Evolutionary conservation across 2,113 vertebrate species (phyloP).

Genomic region (Rhinopomastus cyanomelas): DNA sequence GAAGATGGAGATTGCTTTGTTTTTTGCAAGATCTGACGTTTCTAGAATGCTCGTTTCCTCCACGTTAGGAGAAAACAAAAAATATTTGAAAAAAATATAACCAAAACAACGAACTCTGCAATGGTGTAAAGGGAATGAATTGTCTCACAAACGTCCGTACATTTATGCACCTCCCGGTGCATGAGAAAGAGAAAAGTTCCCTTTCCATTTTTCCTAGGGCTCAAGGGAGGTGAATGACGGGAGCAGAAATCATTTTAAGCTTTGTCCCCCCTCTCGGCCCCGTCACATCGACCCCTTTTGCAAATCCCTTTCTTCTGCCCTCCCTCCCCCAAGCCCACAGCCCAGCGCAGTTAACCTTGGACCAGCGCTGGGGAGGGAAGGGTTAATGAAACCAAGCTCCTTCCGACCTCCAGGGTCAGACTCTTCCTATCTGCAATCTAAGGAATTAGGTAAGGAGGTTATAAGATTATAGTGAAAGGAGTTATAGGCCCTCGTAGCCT

Average conservation of each 20-base stretch:
- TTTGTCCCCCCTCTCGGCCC: not conserved
- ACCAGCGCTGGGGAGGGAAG: constrained; percentile 76
- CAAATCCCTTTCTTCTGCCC: constrained; percentile 27
- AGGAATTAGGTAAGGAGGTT: constrained; percentile 79
- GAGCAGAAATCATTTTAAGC: constrained; percentile 1
- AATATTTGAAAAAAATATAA: not conserved
- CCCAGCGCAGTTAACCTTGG: constrained; percentile 85
- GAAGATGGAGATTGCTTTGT: constrained; percentile 11
- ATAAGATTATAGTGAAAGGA: constrained; percentile 78
- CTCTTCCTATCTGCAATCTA: constrained; percentile 72
- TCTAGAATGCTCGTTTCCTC: not conserved
- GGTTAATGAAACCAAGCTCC: constrained; percentile 88
- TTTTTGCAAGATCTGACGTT: not conserved
- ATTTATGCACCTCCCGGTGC: not conserved
- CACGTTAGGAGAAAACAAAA: not conserved
- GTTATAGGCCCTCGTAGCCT: constrained; percentile 56
- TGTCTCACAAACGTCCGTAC: not conserved
- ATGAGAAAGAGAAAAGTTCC: not conserved
- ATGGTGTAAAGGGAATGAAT: not conserved
- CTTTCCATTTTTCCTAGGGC: not conserved
- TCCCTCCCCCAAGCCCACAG: constrained; percentile 34
- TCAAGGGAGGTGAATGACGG: not conserved
- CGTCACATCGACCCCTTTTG: not conserved
- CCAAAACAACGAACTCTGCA: not conserved
- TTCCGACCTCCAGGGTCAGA: constrained; percentile 80